Conservation (phyloP, 2,888 invertebrate genomes). For the Pteria penguin region DNA sequence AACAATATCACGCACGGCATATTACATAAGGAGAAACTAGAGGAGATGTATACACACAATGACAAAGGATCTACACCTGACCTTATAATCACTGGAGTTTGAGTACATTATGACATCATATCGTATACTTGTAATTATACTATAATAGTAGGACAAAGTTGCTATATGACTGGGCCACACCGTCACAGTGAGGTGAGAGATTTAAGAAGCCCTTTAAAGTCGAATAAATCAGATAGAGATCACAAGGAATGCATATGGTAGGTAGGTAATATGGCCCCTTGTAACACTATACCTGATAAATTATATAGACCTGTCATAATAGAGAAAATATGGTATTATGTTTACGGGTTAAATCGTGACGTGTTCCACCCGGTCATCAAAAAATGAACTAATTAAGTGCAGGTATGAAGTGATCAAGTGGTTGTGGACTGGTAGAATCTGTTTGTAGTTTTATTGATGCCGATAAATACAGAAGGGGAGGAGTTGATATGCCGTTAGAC, state of each 20-base stretch:
- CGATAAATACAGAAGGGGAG: not conserved
- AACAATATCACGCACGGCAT: too few species aligned
- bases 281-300: too few species aligned
- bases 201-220: not conserved
- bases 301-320: not conserved
- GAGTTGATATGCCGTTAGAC: not conserved
- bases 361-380: not conserved
- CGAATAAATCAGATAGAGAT: not conserved
- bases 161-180: too few species aligned
- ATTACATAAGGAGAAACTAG: too few species aligned
- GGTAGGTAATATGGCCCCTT: too few species aligned
- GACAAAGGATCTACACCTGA: too few species aligned
- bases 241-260: not conserved
- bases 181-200: not conserved
- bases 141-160: too few species aligned
- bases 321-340: not conserved
- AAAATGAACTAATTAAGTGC: not conserved
- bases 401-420: not conserved
- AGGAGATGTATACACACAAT: too few species aligned
- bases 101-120: too few species aligned
- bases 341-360: not conserved
- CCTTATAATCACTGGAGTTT: too few species aligned
- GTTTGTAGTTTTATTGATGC: not conserved
- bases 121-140: too few species aligned
- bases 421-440: not conserved